Conservation (phyloP, 2,888 invertebrate genomes). For the Nephrotoma appendiculata region DNA sequence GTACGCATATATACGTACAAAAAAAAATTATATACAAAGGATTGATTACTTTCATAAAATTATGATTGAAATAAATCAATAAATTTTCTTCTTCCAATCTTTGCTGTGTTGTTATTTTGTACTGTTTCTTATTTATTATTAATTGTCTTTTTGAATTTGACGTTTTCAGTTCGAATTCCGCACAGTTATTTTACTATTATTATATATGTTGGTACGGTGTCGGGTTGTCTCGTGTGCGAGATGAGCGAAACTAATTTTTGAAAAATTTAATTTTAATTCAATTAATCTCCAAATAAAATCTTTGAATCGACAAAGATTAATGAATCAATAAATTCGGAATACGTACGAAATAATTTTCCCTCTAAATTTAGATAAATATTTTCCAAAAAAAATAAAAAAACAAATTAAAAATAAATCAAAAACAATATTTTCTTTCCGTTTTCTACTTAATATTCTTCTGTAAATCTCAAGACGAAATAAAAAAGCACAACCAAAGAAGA, state of each 20-base stretch:
- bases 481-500: background rate
- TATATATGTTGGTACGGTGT: background rate
- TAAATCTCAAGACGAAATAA: background rate
- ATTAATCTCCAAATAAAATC: background rate
- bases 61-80: background rate
- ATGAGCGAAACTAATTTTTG: background rate
- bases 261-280: background rate
- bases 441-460: background rate
- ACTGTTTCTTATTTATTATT: background rate
- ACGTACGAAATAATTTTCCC: background rate
- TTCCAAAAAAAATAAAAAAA: background rate
- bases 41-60: background rate
- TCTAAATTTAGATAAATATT: background rate
- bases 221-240: background rate
- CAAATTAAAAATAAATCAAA: background rate
- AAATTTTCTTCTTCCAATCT: background rate
- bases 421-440: background rate
- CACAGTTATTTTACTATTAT: background rate
- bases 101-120: background rate
- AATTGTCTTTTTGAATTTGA: background rate
- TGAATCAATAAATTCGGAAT: background rate
- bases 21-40: background rate
- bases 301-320: background rate
- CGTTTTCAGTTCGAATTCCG: background rate
- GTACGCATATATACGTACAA: background rate